Evolutionary conservation across 2,113 vertebrate genomes (phyloP).

Genomic region (Charadrius vociferus): DNA sequence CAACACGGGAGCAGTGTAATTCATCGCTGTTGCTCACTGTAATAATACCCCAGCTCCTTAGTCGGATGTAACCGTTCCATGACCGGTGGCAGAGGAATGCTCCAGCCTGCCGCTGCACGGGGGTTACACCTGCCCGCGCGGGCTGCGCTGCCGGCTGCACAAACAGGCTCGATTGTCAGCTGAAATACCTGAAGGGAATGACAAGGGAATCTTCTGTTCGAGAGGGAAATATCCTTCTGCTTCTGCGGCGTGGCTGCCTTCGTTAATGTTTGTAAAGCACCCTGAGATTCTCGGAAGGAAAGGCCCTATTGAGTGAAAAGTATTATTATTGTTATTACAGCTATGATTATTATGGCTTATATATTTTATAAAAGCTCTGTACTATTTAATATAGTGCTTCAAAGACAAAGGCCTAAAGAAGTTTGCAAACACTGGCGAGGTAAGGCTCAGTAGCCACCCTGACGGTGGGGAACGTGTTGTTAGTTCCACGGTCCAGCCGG

Average conservation of each 20-base stretch:
- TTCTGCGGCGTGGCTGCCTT: neutral
- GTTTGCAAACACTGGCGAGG: constrained; percentile 16
- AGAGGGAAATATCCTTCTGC: neutral
- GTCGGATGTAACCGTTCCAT: neutral
- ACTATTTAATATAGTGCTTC: neutral
- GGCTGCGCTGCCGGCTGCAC: too few relatives aligned
- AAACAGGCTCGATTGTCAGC: fast-evolving
- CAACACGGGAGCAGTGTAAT: constrained; percentile 10
- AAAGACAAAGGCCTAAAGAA: neutral
- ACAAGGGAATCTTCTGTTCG: neutral
- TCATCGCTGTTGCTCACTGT: neutral
- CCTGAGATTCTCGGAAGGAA: neutral
- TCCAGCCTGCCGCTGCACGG: neutral
- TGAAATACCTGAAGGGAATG: neutral
- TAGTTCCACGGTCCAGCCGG: neutral
- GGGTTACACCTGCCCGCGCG: constrained; percentile 15
- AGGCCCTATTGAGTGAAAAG: constrained; percentile 10
- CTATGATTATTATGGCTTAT: constrained; percentile 11
- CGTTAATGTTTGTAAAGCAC: neutral
- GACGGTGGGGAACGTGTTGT: neutral
- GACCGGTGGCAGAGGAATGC: neutral
- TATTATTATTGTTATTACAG: constrained; percentile 29
- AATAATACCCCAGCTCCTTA: neutral
- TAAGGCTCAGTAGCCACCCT: neutral
- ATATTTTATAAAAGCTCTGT: neutral